A percentile compares a stretch with the other conserved stretches of the same genome.
phyloP scores from a whole-genome alignment of 2,113 vertebrate species.

The Periophthalmodon schlosseri region DNA sequence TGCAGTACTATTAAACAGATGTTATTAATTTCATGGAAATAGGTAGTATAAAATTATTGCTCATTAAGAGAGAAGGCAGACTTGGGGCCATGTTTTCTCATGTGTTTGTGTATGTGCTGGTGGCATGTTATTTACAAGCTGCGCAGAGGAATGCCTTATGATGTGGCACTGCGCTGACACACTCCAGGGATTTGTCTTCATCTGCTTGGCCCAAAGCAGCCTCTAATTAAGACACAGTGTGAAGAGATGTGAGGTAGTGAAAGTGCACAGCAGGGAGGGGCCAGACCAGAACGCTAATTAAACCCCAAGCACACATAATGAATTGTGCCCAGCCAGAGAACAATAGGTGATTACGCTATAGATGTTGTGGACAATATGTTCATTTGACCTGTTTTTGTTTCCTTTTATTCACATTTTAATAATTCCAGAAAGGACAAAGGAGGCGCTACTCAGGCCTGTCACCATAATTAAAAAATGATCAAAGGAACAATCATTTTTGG shows the following conservation, averaged over 20 bases:
- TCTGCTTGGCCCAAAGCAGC: conserved; percentile 37
- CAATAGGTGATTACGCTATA: conserved; percentile 40
- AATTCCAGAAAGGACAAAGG: conserved; percentile 42
- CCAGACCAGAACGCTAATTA: conserved; percentile 53
- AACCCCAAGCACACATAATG: conserved; percentile 43
- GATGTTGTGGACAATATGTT: not conserved
- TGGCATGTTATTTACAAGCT: conserved; percentile 26
- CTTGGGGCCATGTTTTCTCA: conserved; percentile 14
- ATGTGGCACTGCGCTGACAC: conserved; percentile 9
- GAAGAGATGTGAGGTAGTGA: conserved; percentile 31
- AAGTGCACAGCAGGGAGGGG: not conserved
- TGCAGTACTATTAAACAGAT: not conserved
- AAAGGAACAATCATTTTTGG: too few relatives aligned
- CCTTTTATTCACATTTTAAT: conserved; percentile 36
- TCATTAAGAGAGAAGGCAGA: not conserved
- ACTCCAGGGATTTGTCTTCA: conserved; percentile 25
- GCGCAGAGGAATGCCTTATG: conserved; percentile 29
- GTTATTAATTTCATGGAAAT: conserved; percentile 1
- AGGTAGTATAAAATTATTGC: not conserved
- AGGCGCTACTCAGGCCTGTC: not conserved
- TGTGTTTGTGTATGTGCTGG: conserved; percentile 20
- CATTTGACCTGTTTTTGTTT: conserved; percentile 33
- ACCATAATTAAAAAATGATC: too few relatives aligned
- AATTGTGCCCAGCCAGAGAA: conserved; percentile 24
- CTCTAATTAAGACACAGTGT: conserved; percentile 54